Evolutionary conservation across 1,140 invertebrate species (phyloP).

Genomic region (Varroa destructor): DNA sequence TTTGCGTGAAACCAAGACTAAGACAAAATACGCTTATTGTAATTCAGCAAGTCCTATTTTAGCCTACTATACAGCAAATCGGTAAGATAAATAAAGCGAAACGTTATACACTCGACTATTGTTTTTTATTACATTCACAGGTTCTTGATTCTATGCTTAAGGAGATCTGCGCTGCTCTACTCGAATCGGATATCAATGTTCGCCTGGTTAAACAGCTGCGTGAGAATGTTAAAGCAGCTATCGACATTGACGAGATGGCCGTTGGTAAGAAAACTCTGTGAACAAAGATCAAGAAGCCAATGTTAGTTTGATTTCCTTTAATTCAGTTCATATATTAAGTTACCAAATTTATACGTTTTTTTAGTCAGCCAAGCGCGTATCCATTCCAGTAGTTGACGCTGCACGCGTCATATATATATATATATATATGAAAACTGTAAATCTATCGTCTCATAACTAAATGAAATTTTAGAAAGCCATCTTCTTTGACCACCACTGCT

Average conservation of each 20-base stretch:
- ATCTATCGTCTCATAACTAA: background rate
- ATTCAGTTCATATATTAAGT: too few relatives aligned
- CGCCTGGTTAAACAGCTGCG: conserved; percentile 84
- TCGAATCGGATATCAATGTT: conserved; percentile 99
- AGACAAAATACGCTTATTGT: too few relatives aligned
- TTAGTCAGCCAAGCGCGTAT: background rate
- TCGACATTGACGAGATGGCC: conserved; percentile 99
- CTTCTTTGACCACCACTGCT: background rate
- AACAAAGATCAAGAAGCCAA: too few relatives aligned
- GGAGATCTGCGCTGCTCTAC: conserved; percentile 88
- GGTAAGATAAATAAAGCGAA: conserved; percentile 32
- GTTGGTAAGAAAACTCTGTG: conserved; percentile 42
- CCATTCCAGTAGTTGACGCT: background rate
- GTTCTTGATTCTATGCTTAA: conserved; percentile 98
- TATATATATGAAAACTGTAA: background rate
- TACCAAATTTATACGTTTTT: too few relatives aligned
- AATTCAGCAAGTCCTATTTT: too few relatives aligned
- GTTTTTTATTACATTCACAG: conserved; percentile 43
- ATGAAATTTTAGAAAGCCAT: too few relatives aligned
- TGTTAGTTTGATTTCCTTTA: too few relatives aligned
- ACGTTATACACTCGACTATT: conserved; percentile 31
- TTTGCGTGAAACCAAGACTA: too few relatives aligned
- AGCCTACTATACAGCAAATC: too few relatives aligned
- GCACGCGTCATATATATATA: too few relatives aligned
- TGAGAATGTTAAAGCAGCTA: conserved; percentile 91